Evolutionary conservation across 2,888 invertebrate species (phyloP), one percentile per base, ranked within the genome.

Genomic region (Pelosia muscerda): DNA sequence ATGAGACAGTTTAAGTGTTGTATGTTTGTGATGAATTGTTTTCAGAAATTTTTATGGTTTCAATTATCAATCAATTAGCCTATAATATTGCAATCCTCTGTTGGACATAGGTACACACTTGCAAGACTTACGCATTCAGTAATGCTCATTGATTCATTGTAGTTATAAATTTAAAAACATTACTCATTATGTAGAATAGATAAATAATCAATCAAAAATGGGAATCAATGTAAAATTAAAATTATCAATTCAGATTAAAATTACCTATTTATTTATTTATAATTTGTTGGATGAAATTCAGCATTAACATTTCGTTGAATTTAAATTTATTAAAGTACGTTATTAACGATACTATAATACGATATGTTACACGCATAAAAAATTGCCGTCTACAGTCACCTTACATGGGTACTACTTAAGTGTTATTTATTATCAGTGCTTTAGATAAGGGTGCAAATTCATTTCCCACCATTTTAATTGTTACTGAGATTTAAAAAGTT

Each of bases 281-380:
- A 49, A 49, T 49, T 49, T n/a, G 49, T n/a, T 49, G 9, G 49
- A 49, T 49, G 49, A 49, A 49, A 49, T 49, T 49, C 49, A 49
- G 49, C n/a, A 49, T 42, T 19, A 19, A 42, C 19, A 42, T n/a
- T n/a, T 49, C n/a, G 19, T 49, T 49, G 49, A 49, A 49, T 49
- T n/a, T 49, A 49, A 49, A 49, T 8, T 19, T n/a, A 49, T n/a
- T 49, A 49, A 9, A 19, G 5, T 19, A 42, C 19, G 6, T n/a
- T n/a, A 49, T 49, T 49, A 49, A 49, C 19, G n/a, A n/a, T 49
- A n/a, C n/a, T 19, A 49, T 42, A 15, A 15, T 42, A 42, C 6
- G 28, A 28, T 28, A 31, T 10, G 9, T 31, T 31, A 10, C 6
- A 10, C 10, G 34, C 28, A 6, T 28, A 28, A 28, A 28, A 28